phyloP scores from a whole-genome alignment of 2,797 vertebrate species.

The Chelidonichthys spinosus region DNA sequence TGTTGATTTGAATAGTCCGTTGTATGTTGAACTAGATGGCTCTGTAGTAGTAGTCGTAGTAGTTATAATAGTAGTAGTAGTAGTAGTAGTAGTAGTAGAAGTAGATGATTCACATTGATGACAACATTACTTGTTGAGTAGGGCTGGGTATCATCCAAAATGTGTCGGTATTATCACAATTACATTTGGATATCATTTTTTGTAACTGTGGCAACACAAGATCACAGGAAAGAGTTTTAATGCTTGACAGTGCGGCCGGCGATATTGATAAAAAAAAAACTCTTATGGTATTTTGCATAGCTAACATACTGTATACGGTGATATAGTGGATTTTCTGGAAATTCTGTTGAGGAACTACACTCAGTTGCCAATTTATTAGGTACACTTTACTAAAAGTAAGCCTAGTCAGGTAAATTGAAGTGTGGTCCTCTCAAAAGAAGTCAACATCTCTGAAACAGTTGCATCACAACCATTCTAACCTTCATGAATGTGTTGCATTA shows the following conservation, averaged over 20 bases:
- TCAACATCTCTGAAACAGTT: neutral
- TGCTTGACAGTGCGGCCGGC: neutral
- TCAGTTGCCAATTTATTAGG: neutral
- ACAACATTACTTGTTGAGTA: slow-evolving; percentile 2
- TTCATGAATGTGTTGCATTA: neutral
- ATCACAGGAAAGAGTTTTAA: neutral
- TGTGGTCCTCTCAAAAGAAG: too few species aligned
- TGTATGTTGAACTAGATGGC: slow-evolving; percentile 27
- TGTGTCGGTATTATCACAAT: slow-evolving; percentile 6
- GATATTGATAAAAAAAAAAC: neutral
- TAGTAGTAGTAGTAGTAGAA: slow-evolving; percentile 11
- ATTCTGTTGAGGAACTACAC: neutral
- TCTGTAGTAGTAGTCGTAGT: slow-evolving; percentile 19
- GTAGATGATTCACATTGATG: slow-evolving; percentile 25
- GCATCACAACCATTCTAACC: neutral
- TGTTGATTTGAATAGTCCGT: slow-evolving; percentile 41
- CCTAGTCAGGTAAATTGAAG: neutral
- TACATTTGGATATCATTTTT: neutral
- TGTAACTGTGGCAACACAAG: neutral
- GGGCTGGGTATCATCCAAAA: slow-evolving; percentile 49
- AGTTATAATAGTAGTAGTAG: slow-evolving; percentile 2
- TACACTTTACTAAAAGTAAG: neutral
- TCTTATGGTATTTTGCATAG: slow-evolving; percentile 6
- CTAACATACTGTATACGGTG: slow-evolving; percentile 1
- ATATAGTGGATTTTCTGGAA: slow-evolving; percentile 1